phyloP scores from a whole-genome alignment of 2,113 vertebrate species.

The Phainopepla nitens region DNA sequence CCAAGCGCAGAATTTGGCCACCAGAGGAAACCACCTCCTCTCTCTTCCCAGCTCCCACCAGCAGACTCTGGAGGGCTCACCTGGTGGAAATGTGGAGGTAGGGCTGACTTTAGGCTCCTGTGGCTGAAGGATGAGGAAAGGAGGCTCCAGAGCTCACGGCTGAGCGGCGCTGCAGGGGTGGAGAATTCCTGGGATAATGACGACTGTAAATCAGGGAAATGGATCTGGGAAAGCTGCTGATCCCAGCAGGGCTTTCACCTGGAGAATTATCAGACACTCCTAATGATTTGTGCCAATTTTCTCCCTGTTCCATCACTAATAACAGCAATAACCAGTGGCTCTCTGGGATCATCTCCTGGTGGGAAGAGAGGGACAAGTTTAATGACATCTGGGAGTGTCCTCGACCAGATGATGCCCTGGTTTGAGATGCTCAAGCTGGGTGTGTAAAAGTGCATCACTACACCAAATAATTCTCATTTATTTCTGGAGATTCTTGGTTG shows the following conservation, averaged over 20 bases:
- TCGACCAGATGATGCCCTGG: neutral
- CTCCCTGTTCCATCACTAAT: neutral
- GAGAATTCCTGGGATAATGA: neutral
- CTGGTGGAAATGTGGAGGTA: accelerated
- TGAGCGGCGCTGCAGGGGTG: accelerated
- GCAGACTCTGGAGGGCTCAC: no score
- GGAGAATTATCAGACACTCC: neutral
- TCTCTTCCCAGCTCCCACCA: neutral
- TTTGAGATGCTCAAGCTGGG: neutral
- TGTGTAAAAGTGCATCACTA: neutral
- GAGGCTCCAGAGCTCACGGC: accelerated
- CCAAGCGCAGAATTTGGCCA: neutral
- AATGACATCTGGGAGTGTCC: neutral
- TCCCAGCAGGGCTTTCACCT: neutral
- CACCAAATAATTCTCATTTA: neutral
- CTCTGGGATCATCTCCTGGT: neutral
- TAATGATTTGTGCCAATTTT: neutral
- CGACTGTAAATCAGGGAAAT: neutral
- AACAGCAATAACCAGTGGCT: neutral
- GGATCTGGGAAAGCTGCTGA: neutral
- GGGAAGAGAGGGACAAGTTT: neutral
- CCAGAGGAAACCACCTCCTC: accelerated
- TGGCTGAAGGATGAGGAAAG: neutral
- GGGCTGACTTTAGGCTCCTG: neutral
- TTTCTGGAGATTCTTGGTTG: neutral